These are phyloP conservation scores for Autographa pulchrina DNA, from an alignment of 2,888 invertebrate species.

Conservation along the genomic window DNA sequence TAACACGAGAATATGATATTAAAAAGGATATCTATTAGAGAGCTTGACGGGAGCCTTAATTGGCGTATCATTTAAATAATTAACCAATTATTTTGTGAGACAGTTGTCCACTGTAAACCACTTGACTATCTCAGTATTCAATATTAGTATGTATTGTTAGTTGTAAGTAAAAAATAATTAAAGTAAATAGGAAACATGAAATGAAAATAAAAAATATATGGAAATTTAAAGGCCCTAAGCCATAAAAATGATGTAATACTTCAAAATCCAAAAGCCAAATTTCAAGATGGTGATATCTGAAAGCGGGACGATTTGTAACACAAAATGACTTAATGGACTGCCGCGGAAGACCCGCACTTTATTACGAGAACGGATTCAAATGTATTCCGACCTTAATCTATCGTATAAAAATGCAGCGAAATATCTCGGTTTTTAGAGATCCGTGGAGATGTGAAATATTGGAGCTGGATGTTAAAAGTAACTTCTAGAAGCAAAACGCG, in stretches of 20 bases:
- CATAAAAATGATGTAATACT: background rate
- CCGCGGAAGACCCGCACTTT: conserved; percentile 20
- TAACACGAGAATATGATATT: background rate
- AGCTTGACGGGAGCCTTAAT: background rate
- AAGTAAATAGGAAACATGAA: no score
- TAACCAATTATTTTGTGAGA: no score
- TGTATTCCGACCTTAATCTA: conserved; percentile 51
- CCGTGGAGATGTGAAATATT: background rate
- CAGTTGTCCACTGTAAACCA: no score
- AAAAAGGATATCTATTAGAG: background rate
- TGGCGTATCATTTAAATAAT: background rate
- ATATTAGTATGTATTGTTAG: no score
- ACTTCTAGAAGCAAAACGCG: no score
- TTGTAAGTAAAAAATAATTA: no score
- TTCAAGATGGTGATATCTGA: conserved; percentile 30
- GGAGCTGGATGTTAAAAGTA: background rate
- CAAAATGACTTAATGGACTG: conserved; percentile 43
- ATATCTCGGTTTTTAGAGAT: conserved; percentile 18
- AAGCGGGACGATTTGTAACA: conserved; percentile 30
- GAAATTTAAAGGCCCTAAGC: background rate
- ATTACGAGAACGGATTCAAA: conserved; percentile 46
- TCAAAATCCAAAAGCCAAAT: conserved; percentile 11
- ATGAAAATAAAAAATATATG: no score
- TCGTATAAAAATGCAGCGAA: conserved; percentile 43
- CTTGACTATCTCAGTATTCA: no score